Conservation (phyloP, 1,140 invertebrate genomes). For the Mamestra configurata region DNA sequence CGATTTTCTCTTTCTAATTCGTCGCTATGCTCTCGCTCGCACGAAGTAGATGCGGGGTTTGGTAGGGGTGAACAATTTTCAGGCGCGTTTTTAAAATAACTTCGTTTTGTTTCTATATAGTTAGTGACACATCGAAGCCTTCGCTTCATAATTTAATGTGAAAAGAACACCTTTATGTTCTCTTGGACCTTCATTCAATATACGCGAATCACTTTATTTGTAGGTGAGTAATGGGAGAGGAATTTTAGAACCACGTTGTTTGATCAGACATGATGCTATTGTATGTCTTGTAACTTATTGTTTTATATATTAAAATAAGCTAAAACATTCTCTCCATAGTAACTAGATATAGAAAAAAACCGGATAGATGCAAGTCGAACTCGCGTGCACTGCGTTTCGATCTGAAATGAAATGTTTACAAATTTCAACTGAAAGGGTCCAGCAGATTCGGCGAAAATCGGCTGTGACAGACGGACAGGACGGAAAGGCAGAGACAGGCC, state of each 20-base stretch:
- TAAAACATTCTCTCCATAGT: no score
- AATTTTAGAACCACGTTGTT: background rate
- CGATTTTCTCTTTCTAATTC: constrained; percentile 77
- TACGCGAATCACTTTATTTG: background rate
- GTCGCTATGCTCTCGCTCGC: constrained; percentile 60
- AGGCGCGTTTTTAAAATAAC: constrained; percentile 56
- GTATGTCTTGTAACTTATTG: no score
- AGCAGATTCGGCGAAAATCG: no score
- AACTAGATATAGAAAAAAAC: no score
- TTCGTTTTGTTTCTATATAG: constrained; percentile 39
- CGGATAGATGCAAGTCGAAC: no score
- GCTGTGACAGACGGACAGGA: no score
- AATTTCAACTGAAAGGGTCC: no score
- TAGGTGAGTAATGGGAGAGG: background rate
- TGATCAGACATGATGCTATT: no score
- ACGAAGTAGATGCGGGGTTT: constrained; percentile 52
- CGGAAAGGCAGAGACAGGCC: no score
- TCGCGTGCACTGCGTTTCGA: no score
- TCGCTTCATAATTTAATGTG: constrained; percentile 5
- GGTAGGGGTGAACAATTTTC: constrained; percentile 54
- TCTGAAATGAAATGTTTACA: no score
- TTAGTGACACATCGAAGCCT: constrained; percentile 8
- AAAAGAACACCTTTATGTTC: background rate
- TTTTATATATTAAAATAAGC: no score
- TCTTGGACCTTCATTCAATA: background rate